Base-by-base conservation (phyloP, 2,797 vertebrate species). In the Myiotriccus ornatus region DNA sequence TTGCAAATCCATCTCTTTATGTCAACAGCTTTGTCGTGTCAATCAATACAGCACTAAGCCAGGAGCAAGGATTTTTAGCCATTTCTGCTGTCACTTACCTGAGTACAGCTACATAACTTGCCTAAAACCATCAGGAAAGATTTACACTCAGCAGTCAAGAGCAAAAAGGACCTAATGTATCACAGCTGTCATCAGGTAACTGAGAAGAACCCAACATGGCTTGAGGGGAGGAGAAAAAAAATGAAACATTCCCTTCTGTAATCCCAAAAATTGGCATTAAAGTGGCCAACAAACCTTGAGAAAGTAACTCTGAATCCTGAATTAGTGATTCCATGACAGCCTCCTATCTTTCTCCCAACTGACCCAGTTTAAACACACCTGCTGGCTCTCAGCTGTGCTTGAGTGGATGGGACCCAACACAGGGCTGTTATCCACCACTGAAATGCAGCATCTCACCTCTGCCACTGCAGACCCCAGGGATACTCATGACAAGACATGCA, bases 121-220 rank as follows among this genome's bases (percentile, higher is more conserved):
- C 62, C 57, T 56, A 60, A 92, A 92, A 83, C 49, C 47, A 70
- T 63, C 70, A 79, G 16, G 74, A 35, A 84, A 90, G 71, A 90
- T 89, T 85, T 92, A 93, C 85, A 80, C 64, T 69, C 73, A 52
- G 55, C 43, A 63, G 70, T 69, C 87, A 92, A 64, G 28, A 96
- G 82, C 64, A 76, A 65, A 80, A 96, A 79, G 14, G 21, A 63
- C 62, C 77, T 70, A 41, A 93, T 76, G 39, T 59, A 76, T 77
- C 90, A 87, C 14, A 63, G 73, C 62, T 93, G 79, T 70, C 87
- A 91, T 52, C 81, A 94, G 76, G 73, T 73, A 92, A 94, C 87
- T n/a, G 50, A 93, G 69, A 67, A 76, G 68, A 79, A 89, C 79
- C 68, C 85, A 81, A 64, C 28, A 23, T 11, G 10, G 49, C 47